Percentiles rank a stretch among this genome's conserved stretches.
Conservation (phyloP, 2,797 vertebrate species). For the Glossophaga mutica region DNA sequence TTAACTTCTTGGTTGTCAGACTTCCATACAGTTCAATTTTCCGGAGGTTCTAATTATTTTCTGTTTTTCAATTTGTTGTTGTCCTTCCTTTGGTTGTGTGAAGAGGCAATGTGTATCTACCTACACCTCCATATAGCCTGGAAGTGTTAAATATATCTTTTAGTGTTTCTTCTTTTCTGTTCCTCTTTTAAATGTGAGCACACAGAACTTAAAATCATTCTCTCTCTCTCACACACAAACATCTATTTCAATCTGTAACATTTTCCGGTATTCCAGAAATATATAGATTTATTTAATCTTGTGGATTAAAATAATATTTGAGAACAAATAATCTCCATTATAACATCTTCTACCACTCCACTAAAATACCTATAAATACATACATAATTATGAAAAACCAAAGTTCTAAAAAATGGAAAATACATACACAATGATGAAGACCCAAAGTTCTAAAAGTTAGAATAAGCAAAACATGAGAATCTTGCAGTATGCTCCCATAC, state of each 20-base stretch:
- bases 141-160: not conserved
- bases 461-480: not conserved
- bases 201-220: not conserved
- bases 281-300: not conserved
- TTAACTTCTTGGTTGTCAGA: too few species aligned
- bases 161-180: not conserved
- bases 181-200: not conserved
- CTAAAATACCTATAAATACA: not conserved
- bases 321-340: not conserved
- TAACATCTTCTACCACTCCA: not conserved
- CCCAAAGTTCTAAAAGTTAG: not conserved
- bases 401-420: not conserved
- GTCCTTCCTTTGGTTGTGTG: too few species aligned
- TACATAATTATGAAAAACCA: not conserved
- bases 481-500: not conserved
- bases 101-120: too few species aligned
- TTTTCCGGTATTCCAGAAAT: not conserved
- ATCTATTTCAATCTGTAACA: not conserved
- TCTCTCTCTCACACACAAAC: not conserved
- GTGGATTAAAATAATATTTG: not conserved
- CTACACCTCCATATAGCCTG: too few species aligned
- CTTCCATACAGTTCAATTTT: too few species aligned
- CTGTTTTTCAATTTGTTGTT: too few species aligned
- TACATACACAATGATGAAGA: not conserved
- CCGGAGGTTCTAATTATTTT: too few species aligned